These are phyloP conservation scores for Edolisoma coerulescens DNA, from an alignment of 2,113 vertebrate genomes.

Conservation along the genomic window DNA sequence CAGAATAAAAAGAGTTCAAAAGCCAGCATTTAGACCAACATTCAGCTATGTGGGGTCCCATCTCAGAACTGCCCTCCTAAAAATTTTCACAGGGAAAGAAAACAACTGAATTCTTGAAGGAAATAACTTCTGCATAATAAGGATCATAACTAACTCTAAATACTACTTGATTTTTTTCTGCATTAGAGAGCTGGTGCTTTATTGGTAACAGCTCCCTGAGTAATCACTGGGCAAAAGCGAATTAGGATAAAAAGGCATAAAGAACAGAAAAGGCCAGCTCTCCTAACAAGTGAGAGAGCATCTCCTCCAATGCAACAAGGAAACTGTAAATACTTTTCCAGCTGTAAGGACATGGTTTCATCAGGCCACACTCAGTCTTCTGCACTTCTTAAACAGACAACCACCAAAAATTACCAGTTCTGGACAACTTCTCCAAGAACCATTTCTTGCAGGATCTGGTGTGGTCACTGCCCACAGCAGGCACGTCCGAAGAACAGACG, in stretches of 20 bases:
- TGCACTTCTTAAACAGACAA: background rate
- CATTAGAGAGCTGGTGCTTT: background rate
- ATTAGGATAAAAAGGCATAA: background rate
- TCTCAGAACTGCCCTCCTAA: background rate
- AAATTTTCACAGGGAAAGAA: background rate
- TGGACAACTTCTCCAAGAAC: background rate
- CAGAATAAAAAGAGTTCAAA: background rate
- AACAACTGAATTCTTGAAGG: background rate
- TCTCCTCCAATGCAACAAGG: background rate
- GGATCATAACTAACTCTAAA: background rate
- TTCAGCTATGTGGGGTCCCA: background rate
- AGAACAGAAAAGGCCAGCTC: background rate
- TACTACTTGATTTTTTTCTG: background rate
- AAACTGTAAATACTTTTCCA: background rate
- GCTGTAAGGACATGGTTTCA: background rate
- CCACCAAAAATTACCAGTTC: background rate
- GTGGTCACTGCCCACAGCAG: background rate
- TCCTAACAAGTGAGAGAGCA: background rate
- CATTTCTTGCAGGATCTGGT: background rate
- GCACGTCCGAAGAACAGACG: rapidly evolving
- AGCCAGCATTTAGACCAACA: background rate
- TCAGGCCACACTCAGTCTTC: background rate
- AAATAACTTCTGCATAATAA: background rate
- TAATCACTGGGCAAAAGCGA: background rate
- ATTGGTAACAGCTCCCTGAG: background rate